These are phyloP conservation scores for Oscheius sp. DNA, from an alignment of 2,888 invertebrate genomes.

Conservation along the genomic window DNA sequence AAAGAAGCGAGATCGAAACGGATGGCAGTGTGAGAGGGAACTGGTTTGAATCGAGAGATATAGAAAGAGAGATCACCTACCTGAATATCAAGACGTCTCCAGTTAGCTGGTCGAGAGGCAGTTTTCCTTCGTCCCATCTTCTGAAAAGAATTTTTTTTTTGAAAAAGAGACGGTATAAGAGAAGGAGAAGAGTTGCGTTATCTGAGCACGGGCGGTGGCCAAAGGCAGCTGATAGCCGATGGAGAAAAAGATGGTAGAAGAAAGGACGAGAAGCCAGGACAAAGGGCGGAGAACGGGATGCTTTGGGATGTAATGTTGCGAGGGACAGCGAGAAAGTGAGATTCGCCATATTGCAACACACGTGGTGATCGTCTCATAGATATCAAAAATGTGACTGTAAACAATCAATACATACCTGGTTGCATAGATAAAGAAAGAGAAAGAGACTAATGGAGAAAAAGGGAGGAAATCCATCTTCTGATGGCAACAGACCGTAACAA, in stretches of 20 bases:
- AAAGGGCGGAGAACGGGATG: conserved; percentile 1
- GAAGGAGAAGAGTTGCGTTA: conserved; percentile 27
- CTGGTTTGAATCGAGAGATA: too few species aligned
- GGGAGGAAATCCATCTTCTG: not conserved
- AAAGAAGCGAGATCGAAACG: too few species aligned
- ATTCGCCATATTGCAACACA: conserved; percentile 7
- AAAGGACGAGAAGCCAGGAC: not conserved
- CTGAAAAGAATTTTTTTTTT: too few species aligned
- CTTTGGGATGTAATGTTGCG: conserved; percentile 1
- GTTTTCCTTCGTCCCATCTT: conserved; percentile 19
- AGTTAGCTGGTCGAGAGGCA: conserved; percentile 4
- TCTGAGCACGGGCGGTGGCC: conserved; percentile 25
- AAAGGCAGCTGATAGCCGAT: conserved; percentile 27
- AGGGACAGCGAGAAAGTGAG: not conserved
- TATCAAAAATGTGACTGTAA: not conserved
- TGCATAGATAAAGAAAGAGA: not conserved
- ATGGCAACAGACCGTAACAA: not conserved
- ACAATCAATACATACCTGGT: not conserved
- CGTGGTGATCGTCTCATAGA: not conserved
- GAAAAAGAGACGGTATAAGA: not conserved
- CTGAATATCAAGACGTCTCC: conserved; percentile 18
- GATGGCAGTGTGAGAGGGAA: too few species aligned
- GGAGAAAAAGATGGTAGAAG: not conserved
- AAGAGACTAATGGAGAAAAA: not conserved
- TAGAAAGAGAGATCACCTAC: not conserved